Evolutionary conservation across 2,113 vertebrate species (phyloP).

Genomic region (Pygoscelis antarcticus): DNA sequence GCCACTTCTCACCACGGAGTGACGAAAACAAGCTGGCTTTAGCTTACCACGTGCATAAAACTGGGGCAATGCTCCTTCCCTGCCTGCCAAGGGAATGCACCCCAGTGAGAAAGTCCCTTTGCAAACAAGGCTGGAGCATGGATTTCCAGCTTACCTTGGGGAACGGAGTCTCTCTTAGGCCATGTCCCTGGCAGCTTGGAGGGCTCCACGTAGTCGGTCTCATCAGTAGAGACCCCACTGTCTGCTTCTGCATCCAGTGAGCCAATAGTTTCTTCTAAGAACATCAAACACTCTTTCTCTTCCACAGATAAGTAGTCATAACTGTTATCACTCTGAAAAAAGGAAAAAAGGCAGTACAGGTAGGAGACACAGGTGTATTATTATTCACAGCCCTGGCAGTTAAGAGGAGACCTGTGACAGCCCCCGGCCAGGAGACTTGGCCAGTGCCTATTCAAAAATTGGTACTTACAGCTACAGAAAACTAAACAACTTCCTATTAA

Average conservation of each 20-base stretch:
- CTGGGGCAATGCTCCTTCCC: background rate
- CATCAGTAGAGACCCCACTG: conserved; percentile 80
- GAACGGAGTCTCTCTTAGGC: background rate
- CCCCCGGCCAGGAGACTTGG: background rate
- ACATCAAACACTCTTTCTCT: conserved; percentile 91
- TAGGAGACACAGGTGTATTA: background rate
- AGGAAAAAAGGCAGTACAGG: no score
- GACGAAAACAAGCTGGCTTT: background rate
- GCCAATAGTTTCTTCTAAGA: conserved; percentile 93
- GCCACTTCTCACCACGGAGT: rapidly evolving
- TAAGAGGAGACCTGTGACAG: background rate
- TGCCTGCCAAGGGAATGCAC: background rate
- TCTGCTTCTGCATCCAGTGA: conserved; percentile 87
- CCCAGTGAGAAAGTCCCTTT: background rate
- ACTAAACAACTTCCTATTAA: background rate
- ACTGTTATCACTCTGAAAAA: conserved; percentile 81
- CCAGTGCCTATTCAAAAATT: background rate
- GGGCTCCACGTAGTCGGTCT: conserved; percentile 38
- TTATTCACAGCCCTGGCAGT: background rate
- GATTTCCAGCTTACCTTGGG: conserved; percentile 40
- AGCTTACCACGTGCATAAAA: background rate
- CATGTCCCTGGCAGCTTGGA: background rate
- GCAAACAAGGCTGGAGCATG: background rate
- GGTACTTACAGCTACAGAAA: background rate
- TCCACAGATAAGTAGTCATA: conserved; percentile 89